Conservation (phyloP, 2,888 invertebrate species). For the Lingula anatina region DNA sequence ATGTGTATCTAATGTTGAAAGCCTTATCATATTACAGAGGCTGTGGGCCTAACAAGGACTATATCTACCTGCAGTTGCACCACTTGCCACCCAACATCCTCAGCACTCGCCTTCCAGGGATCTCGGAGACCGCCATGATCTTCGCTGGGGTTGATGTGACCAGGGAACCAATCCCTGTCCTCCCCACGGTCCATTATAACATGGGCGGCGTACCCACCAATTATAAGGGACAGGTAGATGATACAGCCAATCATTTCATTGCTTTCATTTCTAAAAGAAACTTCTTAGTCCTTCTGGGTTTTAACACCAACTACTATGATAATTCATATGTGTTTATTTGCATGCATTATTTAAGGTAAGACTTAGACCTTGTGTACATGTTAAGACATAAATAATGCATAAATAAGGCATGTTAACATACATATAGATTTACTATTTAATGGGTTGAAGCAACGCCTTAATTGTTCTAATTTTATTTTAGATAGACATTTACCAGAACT, state of each 20-base stretch:
- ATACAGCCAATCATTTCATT: neutral
- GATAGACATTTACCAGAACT: too few species aligned
- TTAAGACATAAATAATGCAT: too few species aligned
- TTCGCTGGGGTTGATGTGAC: conserved; percentile 99
- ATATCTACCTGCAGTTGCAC: conserved; percentile 89
- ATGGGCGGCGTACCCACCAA: conserved; percentile 99
- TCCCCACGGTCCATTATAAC: conserved; percentile 99
- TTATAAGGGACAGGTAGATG: conserved; percentile 81
- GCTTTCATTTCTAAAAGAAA: neutral
- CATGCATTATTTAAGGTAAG: too few species aligned
- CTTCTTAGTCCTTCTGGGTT: too few species aligned
- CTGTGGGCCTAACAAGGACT: conserved; percentile 93
- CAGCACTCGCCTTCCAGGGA: conserved; percentile 63
- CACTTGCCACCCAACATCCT: conserved; percentile 94
- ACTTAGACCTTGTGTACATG: too few species aligned
- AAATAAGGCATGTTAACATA: too few species aligned
- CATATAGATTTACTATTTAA: too few species aligned
- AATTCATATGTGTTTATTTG: too few species aligned
- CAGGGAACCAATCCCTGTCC: conserved; percentile 95
- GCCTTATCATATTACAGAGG: conserved; percentile 69
- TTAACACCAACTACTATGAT: too few species aligned
- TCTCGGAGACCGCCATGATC: conserved; percentile 98
- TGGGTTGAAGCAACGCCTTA: too few species aligned
- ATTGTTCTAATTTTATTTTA: too few species aligned
- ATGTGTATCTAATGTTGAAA: too few species aligned